phyloP scores from a whole-genome alignment of 2,797 vertebrate genomes.

The Tenualosa thibaudeaui region DNA sequence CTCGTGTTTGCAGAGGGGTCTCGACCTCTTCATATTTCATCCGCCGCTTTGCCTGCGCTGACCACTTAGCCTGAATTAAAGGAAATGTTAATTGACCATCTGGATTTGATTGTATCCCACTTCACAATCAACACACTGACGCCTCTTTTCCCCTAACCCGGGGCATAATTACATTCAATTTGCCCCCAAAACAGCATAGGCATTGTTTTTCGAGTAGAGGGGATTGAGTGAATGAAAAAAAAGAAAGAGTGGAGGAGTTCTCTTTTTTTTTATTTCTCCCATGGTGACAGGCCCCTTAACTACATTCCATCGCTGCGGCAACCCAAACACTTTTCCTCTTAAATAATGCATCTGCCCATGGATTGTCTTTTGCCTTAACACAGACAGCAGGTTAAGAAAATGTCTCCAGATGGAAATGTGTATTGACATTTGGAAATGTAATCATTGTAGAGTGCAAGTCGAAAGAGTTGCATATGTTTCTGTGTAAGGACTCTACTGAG shows the following conservation, averaged over 20 bases:
- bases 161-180: constrained; percentile 44
- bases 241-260: neutral
- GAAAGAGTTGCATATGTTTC: constrained; percentile 4
- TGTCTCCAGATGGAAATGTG: constrained; percentile 16
- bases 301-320: neutral
- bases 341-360: constrained; percentile 17
- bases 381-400: constrained; percentile 18
- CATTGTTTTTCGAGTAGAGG: constrained; percentile 27
- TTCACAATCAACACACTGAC: constrained; percentile 40
- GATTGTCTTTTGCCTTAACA: constrained; percentile 12
- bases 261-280: neutral
- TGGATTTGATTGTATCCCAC: constrained; percentile 46
- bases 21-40: constrained; percentile 30
- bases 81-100: constrained; percentile 51
- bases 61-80: constrained; percentile 41
- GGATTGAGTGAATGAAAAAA: neutral
- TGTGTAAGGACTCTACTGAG: neutral
- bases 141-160: constrained; percentile 39
- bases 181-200: constrained; percentile 22
- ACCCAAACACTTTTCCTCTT: neutral
- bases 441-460: constrained; percentile 36
- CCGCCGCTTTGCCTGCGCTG: constrained; percentile 32
- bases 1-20: neutral
- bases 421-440: constrained; percentile 25
- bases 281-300: constrained; percentile 10